Percentiles rank a stretch among this genome's conserved stretches.
Conservation (phyloP, 2,888 invertebrate genomes). For the Odontomyia ornata region DNA sequence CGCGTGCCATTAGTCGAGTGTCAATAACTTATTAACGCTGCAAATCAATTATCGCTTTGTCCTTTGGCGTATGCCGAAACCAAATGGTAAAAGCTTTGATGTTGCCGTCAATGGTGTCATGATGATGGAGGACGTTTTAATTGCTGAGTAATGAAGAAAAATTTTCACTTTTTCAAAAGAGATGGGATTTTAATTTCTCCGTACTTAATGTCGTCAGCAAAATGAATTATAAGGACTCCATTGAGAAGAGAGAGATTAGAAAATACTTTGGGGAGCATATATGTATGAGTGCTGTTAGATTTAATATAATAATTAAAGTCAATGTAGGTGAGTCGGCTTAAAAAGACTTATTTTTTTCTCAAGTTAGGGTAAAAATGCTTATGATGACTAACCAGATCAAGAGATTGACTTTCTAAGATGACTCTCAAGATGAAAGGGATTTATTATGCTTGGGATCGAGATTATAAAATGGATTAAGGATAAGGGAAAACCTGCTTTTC, state of each 20-base stretch:
- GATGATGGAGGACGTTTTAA: neutral
- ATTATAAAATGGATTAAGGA: too few relatives aligned
- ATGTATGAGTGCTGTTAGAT: neutral
- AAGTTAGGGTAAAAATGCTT: neutral
- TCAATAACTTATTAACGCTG: slow-evolving; percentile 40
- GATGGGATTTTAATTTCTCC: neutral
- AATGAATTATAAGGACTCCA: neutral
- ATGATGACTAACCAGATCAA: slow-evolving; percentile 3
- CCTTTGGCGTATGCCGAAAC: neutral
- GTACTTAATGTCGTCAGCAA: neutral
- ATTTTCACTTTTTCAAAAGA: neutral
- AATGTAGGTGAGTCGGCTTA: neutral
- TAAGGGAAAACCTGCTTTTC: too few relatives aligned
- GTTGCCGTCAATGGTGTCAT: neutral
- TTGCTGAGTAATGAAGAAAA: slow-evolving; percentile 1
- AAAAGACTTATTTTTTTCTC: neutral
- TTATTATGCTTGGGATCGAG: too few relatives aligned
- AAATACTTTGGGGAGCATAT: neutral
- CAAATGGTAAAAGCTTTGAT: neutral
- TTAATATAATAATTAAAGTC: slow-evolving; percentile 3
- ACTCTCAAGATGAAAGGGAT: too few relatives aligned
- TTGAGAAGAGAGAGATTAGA: neutral
- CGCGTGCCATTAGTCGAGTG: slow-evolving; percentile 39
- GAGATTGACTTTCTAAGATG: neutral
- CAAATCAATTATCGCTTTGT: slow-evolving; percentile 42